Conservation (phyloP, 2,113 vertebrate species). For the Varanus komodoensis region DNA sequence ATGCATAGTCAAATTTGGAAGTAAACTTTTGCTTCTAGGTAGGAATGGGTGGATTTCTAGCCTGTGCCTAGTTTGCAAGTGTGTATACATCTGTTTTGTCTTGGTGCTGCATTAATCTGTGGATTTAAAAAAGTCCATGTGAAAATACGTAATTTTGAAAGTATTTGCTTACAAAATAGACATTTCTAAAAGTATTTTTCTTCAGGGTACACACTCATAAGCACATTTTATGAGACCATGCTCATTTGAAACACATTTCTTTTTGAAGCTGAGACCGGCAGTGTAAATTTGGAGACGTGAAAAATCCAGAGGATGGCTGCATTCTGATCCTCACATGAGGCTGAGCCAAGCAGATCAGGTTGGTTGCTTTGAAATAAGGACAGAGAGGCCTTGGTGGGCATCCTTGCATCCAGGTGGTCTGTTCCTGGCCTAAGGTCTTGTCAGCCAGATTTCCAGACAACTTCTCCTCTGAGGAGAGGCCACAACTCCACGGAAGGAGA, state of each 20-base stretch:
- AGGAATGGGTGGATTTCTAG: not conserved
- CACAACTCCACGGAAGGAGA: not conserved
- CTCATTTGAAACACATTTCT: no score
- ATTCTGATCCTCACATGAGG: not conserved
- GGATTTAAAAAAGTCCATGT: no score
- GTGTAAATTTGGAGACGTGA: not conserved
- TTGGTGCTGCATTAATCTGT: no score
- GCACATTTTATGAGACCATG: no score
- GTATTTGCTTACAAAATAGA: not conserved
- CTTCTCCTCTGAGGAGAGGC: no score
- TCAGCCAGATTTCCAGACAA: no score
- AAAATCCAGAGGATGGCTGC: not conserved
- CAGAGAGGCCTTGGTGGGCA: not conserved
- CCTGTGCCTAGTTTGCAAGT: no score
- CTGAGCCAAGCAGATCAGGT: not conserved
- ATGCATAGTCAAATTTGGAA: not conserved
- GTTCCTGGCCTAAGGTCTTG: no score
- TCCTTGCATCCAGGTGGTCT: no score
- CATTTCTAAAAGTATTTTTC: not conserved
- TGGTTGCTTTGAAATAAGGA: not conserved
- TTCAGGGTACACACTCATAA: not conserved
- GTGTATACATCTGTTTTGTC: no score
- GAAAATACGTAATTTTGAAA: not conserved
- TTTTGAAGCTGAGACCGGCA: not conserved
- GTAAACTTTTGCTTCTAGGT: not conserved